phyloP scores from a whole-genome alignment of 2,888 invertebrate genomes.

The Nomada hirtipes region DNA sequence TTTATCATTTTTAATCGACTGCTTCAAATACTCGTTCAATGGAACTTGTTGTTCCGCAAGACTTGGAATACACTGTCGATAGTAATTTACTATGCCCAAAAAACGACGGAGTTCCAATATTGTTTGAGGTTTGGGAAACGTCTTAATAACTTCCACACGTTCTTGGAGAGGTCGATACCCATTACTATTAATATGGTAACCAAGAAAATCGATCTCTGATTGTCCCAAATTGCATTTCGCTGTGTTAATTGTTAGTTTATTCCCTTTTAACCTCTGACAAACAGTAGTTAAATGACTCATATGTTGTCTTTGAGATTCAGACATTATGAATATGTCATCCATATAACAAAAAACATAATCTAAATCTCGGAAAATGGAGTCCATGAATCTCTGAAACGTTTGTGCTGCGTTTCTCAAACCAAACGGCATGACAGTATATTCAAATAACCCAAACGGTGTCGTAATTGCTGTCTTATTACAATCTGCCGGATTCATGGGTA shows the following conservation, averaged over 20 bases:
- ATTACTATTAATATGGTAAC: background rate
- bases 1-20: background rate
- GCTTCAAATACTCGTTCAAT: background rate
- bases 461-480: background rate
- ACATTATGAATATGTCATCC: background rate
- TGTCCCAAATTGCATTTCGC: background rate
- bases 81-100: background rate
- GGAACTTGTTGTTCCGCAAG: background rate
- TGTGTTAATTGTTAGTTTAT: background rate
- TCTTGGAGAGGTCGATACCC: background rate
- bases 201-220: background rate
- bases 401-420: background rate
- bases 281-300: background rate
- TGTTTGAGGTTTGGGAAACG: background rate
- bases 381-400: background rate
- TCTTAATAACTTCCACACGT: background rate
- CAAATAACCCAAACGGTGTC: background rate
- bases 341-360: background rate
- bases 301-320: background rate
- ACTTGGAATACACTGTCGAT: background rate
- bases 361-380: background rate
- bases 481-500: background rate
- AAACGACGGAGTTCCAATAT: background rate
- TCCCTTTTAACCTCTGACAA: background rate
- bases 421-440: background rate